phyloP scores from a whole-genome alignment of 2,888 invertebrate genomes.

The Adelognathus sp. region DNA sequence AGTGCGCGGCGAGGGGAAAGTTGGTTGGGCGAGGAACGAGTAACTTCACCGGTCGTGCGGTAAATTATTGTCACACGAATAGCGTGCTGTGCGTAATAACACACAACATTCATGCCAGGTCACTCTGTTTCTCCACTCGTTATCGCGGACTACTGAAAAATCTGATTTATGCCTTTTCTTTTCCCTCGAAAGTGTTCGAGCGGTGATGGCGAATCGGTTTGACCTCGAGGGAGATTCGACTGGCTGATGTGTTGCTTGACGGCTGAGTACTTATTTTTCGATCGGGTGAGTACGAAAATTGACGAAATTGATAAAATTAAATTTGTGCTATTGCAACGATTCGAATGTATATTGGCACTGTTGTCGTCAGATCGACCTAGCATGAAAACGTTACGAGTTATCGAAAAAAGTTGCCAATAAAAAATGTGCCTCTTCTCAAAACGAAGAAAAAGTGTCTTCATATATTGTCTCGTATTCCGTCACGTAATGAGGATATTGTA shows the following conservation, averaged over 20 bases:
- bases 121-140: not conserved
- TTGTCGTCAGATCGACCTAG: no score
- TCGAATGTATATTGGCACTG: no score
- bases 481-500: not conserved
- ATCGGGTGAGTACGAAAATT: not conserved
- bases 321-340: no score
- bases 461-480: no score
- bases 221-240: not conserved
- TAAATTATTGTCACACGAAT: slow-evolving; percentile 35
- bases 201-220: not conserved
- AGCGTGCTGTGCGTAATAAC: slow-evolving; percentile 36
- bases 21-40: not conserved
- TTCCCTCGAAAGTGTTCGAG: not conserved
- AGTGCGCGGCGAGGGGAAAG: slow-evolving; percentile 5
- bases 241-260: not conserved
- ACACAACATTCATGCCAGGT: slow-evolving; percentile 18
- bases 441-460: no score
- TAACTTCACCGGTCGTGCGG: not conserved
- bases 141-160: not conserved
- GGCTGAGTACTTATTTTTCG: not conserved
- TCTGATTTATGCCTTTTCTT: not conserved
- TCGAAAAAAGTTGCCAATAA: not conserved
- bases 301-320: no score
- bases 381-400: no score
- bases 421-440: no score